These are phyloP conservation scores for Melinaea menophilus DNA, from an alignment of 2,888 invertebrate species.

Conservation along the genomic window DNA sequence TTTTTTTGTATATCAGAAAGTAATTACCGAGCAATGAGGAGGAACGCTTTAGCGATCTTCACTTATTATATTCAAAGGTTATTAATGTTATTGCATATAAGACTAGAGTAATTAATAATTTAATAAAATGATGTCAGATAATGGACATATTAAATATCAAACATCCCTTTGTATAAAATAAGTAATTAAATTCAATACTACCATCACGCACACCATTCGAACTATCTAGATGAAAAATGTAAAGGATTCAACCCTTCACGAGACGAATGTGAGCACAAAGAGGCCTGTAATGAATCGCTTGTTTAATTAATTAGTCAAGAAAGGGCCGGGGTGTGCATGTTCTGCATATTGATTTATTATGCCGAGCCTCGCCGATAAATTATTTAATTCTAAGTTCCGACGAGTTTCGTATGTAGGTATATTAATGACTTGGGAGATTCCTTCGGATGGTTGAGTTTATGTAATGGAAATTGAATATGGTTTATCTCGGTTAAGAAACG, in stretches of 20 bases:
- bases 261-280: slow-evolving; percentile 76
- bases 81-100: no score
- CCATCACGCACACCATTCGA: slow-evolving; percentile 22
- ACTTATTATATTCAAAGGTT: no score
- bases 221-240: slow-evolving; percentile 36
- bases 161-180: background rate
- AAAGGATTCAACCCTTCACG: slow-evolving; percentile 51
- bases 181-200: slow-evolving; percentile 17
- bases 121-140: no score
- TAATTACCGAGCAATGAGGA: no score
- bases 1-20: no score
- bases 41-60: no score
- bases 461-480: slow-evolving; percentile 2
- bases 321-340: slow-evolving; percentile 72
- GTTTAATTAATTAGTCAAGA: slow-evolving; percentile 85
- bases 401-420: slow-evolving; percentile 44
- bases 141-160: background rate
- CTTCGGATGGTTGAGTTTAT: slow-evolving; percentile 17
- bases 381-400: slow-evolving; percentile 74
- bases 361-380: slow-evolving; percentile 68
- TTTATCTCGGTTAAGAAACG: background rate
- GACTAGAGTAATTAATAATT: no score
- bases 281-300: slow-evolving; percentile 84
- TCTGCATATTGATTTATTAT: slow-evolving; percentile 78
- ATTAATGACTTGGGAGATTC: slow-evolving; percentile 30